Percentiles rank a stretch among this genome's conserved stretches.
Conservation (phyloP, 2,797 vertebrate species). For the Enteromius treurensis region DNA sequence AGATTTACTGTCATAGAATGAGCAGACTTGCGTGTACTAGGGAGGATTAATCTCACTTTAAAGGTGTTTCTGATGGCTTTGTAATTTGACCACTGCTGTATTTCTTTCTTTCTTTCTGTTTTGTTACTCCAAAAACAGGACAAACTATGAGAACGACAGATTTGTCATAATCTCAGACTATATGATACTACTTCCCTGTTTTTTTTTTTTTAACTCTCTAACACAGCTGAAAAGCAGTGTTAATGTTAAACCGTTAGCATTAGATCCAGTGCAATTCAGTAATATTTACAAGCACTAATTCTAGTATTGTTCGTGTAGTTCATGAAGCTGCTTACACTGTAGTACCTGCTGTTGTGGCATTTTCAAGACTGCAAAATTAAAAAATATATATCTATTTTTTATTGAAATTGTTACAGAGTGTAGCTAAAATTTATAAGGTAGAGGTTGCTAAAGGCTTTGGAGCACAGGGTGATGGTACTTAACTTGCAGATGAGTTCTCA, state of each 20-base stretch:
- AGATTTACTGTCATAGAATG: slow-evolving; percentile 15
- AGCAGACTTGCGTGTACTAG: not conserved
- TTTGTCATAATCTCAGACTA: not conserved
- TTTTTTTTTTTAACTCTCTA: not conserved
- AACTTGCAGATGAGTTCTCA: not conserved
- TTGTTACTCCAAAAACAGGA: not conserved
- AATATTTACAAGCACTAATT: slow-evolving; percentile 13
- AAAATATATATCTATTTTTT: slow-evolving; percentile 1
- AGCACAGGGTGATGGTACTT: not conserved
- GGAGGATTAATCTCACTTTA: not conserved
- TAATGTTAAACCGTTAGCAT: not conserved
- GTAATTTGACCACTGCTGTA: not conserved
- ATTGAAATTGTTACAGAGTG: not conserved
- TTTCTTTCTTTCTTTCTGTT: not conserved
- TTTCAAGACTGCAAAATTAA: not conserved
- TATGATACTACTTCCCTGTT: not conserved
- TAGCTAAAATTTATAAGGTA: not conserved
- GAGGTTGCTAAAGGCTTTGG: not conserved
- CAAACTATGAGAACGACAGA: not conserved
- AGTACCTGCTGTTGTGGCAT: not conserved
- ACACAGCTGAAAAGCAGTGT: not conserved
- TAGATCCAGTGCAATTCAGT: not conserved
- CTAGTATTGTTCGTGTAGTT: not conserved
- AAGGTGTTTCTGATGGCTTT: not conserved
- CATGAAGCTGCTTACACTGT: not conserved